These are phyloP conservation scores for Drymodes brunneopygia DNA, from an alignment of 2,113 vertebrate species.

Conservation along the genomic window DNA sequence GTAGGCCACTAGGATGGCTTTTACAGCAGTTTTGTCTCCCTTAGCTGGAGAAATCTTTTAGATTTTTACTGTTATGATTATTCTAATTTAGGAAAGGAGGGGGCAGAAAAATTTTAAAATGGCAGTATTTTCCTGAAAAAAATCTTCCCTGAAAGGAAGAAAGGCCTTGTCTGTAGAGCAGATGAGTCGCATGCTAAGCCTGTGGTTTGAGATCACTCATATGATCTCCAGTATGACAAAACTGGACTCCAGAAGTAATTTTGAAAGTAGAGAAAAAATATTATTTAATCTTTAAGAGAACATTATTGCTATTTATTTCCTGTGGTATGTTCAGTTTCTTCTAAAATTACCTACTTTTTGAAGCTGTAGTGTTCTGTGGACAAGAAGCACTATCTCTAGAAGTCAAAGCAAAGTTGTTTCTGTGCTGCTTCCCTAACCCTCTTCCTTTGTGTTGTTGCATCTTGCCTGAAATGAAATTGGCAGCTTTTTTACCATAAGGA, in stretches of 20 bases:
- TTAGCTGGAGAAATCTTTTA: not conserved
- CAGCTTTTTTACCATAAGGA: not conserved
- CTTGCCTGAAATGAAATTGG: not conserved
- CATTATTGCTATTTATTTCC: not conserved
- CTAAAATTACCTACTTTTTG: not conserved
- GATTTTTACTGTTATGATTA: not conserved
- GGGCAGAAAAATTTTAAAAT: not conserved
- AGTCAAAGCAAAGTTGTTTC: not conserved
- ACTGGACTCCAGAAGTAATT: not conserved
- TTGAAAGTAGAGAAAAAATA: not conserved
- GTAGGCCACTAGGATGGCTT: not conserved
- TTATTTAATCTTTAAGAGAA: not conserved
- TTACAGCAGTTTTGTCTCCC: not conserved
- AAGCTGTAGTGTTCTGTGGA: not conserved
- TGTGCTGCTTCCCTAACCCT: not conserved
- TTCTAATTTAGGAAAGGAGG: not conserved
- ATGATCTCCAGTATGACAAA: not conserved
- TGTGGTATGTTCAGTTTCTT: not conserved
- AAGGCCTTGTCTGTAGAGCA: not conserved
- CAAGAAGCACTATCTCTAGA: not conserved
- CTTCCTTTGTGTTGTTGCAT: not conserved
- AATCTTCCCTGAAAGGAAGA: not conserved
- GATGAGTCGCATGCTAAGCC: rapidly evolving
- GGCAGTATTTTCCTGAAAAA: not conserved
- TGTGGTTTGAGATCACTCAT: not conserved